These are phyloP conservation scores for Pelmatolapia mariae DNA, from an alignment of 2,113 vertebrate species.

Conservation along the genomic window DNA sequence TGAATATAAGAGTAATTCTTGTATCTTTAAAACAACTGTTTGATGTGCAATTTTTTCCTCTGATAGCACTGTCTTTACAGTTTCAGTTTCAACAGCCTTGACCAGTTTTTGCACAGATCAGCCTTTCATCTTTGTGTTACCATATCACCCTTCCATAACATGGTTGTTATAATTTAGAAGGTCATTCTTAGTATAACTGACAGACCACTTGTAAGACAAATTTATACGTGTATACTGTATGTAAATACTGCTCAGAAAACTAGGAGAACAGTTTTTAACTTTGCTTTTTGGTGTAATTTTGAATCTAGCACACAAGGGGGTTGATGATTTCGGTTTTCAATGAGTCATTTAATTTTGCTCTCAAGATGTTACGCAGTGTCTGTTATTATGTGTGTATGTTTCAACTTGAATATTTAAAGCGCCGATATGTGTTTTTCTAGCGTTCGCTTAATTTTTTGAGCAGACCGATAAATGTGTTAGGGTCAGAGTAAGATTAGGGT, in stretches of 20 bases:
- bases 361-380: not conserved
- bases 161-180: not conserved
- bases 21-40: slow-evolving; percentile 38
- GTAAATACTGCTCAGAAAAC: not conserved
- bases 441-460: not conserved
- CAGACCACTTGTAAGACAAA: not conserved
- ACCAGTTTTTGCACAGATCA: slow-evolving; percentile 43
- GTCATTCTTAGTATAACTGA: not conserved
- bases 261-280: not conserved
- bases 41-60: slow-evolving; percentile 52
- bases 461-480: not conserved
- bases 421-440: not conserved
- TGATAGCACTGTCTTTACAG: slow-evolving; percentile 1
- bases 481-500: not conserved
- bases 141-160: not conserved
- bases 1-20: slow-evolving; percentile 36
- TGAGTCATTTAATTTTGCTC: not conserved
- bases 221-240: not conserved
- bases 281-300: not conserved
- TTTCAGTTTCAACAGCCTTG: slow-evolving; percentile 2
- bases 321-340: not conserved
- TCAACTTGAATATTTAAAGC: not conserved
- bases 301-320: not conserved
- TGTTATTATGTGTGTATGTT: not conserved
- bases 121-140: slow-evolving; percentile 1